These are phyloP conservation scores for Erithacus rubecula DNA, from an alignment of 2,797 vertebrate genomes.

Conservation along the genomic window DNA sequence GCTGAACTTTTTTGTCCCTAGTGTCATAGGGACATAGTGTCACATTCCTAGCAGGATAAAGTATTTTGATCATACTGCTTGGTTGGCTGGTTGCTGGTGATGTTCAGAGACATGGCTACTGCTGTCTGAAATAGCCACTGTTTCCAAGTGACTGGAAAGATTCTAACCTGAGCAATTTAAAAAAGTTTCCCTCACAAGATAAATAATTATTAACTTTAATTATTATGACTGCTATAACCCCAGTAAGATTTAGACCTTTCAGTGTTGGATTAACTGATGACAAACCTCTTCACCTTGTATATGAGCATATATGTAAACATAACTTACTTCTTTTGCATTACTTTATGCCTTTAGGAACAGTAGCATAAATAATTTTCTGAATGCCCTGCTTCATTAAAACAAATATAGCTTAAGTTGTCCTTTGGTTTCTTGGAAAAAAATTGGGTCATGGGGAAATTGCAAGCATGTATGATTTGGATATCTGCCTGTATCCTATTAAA, in stretches of 20 bases:
- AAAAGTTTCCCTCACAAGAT: neutral
- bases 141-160: neutral
- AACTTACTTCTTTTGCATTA: neutral
- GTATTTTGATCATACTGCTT: neutral
- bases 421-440: neutral
- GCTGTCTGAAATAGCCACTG: neutral
- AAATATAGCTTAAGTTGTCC: neutral
- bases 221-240: neutral
- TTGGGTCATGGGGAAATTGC: neutral
- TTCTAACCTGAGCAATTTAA: neutral
- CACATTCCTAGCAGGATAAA: neutral
- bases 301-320: neutral
- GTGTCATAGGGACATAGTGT: neutral
- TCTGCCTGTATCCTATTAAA: neutral
- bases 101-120: neutral
- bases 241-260: neutral
- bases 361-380: neutral
- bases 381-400: neutral
- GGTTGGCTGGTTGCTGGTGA: neutral
- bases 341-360: neutral
- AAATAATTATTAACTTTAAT: neutral
- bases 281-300: neutral
- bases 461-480: neutral
- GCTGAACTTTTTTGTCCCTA: neutral
- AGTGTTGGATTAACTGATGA: neutral